phyloP scores from a whole-genome alignment of 1,140 invertebrate genomes.

The Caenorhabditis brenneri region DNA sequence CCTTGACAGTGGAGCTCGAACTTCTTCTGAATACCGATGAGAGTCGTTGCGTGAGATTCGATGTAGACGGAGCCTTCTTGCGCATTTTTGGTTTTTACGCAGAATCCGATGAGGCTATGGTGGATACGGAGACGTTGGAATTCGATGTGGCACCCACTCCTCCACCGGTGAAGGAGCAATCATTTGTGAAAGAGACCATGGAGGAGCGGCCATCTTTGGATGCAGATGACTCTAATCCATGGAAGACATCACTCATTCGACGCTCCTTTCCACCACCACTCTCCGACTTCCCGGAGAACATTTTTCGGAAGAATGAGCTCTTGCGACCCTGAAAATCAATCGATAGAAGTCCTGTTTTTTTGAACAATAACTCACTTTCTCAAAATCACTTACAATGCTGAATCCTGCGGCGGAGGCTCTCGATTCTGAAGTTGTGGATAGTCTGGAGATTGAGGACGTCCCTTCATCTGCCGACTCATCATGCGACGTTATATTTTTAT shows the following conservation, averaged over 20 bases:
- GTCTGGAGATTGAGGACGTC: not conserved
- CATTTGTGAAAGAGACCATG: conserved; percentile 2
- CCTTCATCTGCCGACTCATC: conserved; percentile 6
- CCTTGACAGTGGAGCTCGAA: not conserved
- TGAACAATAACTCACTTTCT: no score
- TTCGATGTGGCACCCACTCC: not conserved
- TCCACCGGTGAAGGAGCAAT: not conserved
- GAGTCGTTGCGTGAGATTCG: not conserved
- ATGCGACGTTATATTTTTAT: not conserved
- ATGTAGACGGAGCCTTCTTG: not conserved
- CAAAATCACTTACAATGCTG: conserved; percentile 4
- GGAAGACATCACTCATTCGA: conserved; percentile 2
- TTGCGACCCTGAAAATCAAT: not conserved
- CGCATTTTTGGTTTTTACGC: not conserved
- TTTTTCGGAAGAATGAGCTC: conserved; percentile 6
- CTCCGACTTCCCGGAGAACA: not conserved
- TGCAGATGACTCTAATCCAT: not conserved
- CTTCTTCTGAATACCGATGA: not conserved
- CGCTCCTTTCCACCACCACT: not conserved
- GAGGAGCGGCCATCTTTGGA: not conserved
- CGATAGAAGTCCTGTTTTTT: not conserved
- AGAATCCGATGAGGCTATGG: not conserved
- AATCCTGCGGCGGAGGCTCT: not conserved
- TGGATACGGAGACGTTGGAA: not conserved
- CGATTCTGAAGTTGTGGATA: not conserved